Conservation (phyloP, 2,888 invertebrate genomes). For the Nomada ruficornis region DNA sequence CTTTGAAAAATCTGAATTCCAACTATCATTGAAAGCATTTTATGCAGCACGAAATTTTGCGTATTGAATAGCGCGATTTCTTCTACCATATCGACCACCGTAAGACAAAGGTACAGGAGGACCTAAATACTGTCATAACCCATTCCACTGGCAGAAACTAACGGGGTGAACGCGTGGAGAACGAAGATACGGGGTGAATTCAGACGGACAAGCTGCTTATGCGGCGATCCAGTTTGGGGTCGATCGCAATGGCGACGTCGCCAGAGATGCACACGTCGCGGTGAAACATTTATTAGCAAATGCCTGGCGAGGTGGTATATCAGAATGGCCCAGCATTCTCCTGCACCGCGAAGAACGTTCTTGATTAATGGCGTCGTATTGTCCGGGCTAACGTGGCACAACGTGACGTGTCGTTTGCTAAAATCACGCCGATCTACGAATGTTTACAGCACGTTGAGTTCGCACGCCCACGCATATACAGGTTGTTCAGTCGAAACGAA, state of each 20-base stretch:
- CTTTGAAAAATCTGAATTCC: too few relatives aligned
- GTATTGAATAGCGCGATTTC: too few relatives aligned
- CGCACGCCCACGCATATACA: background rate
- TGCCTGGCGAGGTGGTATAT: slow-evolving; percentile 57
- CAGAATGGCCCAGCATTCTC: slow-evolving; percentile 59
- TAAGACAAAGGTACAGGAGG: background rate
- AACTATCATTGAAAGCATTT: too few relatives aligned
- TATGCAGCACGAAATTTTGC: too few relatives aligned
- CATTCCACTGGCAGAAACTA: background rate
- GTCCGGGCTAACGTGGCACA: slow-evolving; percentile 45
- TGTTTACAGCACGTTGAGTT: slow-evolving; percentile 3
- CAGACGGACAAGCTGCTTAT: slow-evolving; percentile 27
- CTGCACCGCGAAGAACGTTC: slow-evolving; percentile 60
- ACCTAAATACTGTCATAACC: background rate
- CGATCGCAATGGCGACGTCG: slow-evolving; percentile 35
- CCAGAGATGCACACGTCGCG: slow-evolving; percentile 64
- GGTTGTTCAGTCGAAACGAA: too few relatives aligned
- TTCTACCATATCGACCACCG: background rate
- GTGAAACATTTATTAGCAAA: slow-evolving; percentile 77
- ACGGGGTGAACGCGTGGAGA: background rate
- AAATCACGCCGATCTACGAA: slow-evolving; percentile 18
- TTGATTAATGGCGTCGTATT: slow-evolving; percentile 71
- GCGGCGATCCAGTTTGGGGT: background rate
- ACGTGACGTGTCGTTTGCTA: slow-evolving; percentile 38
- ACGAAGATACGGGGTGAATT: slow-evolving; percentile 35